A percentile compares a stretch with the other conserved stretches of the same genome.
Conservation (phyloP, 2,888 invertebrate species). For the Calameuta filiformis region DNA sequence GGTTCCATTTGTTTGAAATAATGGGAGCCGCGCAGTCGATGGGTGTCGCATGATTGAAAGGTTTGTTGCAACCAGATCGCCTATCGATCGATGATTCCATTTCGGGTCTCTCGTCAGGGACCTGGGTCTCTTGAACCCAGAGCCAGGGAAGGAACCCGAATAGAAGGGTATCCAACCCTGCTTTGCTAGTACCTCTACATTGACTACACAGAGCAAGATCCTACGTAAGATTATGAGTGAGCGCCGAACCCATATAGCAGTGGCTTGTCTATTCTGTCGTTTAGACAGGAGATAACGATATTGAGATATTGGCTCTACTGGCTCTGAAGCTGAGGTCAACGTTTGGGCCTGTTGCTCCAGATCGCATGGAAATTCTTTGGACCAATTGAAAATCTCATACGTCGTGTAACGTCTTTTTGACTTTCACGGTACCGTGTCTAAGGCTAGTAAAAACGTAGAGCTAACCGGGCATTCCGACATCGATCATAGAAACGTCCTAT, state of each 20-base stretch:
- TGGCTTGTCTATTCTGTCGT: conserved; percentile 39
- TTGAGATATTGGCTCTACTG: conserved; percentile 46
- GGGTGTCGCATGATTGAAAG: conserved; percentile 59
- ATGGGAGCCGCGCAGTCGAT: conserved; percentile 41
- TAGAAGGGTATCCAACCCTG: conserved; percentile 18
- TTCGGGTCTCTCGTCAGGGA: conserved; percentile 30
- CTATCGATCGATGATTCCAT: conserved; percentile 57
- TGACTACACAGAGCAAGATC: conserved; percentile 36
- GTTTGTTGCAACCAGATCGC: conserved; percentile 46
- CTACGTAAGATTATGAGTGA: conserved; percentile 36
- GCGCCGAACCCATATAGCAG: conserved; percentile 40
- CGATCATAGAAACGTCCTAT: conserved; percentile 30
- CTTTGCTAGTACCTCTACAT: conserved; percentile 32
- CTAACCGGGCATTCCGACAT: conserved; percentile 3
- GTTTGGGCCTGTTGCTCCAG: conserved; percentile 44
- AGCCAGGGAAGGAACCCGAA: conserved; percentile 16
- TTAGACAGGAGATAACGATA: conserved; percentile 50
- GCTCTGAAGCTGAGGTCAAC: conserved; percentile 28
- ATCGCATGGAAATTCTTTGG: conserved; percentile 27
- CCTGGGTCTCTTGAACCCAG: not conserved
- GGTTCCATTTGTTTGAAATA: conserved; percentile 40
- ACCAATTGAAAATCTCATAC: conserved; percentile 14
- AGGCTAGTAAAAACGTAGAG: not conserved
- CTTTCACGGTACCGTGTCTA: not conserved
- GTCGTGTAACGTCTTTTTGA: not conserved